These are phyloP conservation scores for Tragulus kanchil DNA, from an alignment of 2,113 vertebrate species.

Conservation along the genomic window DNA sequence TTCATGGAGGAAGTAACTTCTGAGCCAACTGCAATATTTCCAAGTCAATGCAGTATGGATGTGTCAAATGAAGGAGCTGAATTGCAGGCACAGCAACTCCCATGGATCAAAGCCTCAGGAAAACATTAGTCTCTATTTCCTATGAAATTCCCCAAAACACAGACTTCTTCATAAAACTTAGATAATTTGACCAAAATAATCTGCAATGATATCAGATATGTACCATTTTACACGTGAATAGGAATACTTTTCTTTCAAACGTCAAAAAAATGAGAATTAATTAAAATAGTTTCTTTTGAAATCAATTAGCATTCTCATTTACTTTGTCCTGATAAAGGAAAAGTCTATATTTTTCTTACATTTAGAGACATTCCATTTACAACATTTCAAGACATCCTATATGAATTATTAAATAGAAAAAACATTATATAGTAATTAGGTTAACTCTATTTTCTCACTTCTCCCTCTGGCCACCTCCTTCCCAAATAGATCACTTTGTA, in stretches of 20 bases:
- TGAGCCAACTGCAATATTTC: not conserved
- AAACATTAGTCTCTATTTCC: not conserved
- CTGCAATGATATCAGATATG: not conserved
- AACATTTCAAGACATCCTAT: conserved; percentile 31
- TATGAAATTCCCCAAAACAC: not conserved
- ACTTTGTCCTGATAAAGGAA: conserved; percentile 59
- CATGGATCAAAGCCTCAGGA: not conserved
- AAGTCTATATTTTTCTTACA: conserved; percentile 42
- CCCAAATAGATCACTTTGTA: conserved; percentile 82
- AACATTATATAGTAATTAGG: conserved; percentile 77
- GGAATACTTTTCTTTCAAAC: conserved; percentile 29
- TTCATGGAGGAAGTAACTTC: not conserved
- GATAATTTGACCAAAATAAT: not conserved
- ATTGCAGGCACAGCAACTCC: not conserved
- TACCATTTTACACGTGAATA: not conserved
- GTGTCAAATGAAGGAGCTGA: not conserved
- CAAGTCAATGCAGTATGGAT: not conserved
- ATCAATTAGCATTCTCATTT: conserved; percentile 72
- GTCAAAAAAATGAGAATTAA: conserved; percentile 47
- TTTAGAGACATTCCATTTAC: not conserved
- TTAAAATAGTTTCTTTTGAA: conserved; percentile 59
- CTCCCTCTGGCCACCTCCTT: conserved; percentile 74
- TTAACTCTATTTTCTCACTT: conserved; percentile 57
- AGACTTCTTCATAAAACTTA: not conserved
- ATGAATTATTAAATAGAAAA: conserved; percentile 72